Percentiles rank a stretch among this genome's conserved stretches.
These are phyloP conservation scores for Gobio occitaniae DNA, from an alignment of 2,797 vertebrate species.

Conservation along the genomic window DNA sequence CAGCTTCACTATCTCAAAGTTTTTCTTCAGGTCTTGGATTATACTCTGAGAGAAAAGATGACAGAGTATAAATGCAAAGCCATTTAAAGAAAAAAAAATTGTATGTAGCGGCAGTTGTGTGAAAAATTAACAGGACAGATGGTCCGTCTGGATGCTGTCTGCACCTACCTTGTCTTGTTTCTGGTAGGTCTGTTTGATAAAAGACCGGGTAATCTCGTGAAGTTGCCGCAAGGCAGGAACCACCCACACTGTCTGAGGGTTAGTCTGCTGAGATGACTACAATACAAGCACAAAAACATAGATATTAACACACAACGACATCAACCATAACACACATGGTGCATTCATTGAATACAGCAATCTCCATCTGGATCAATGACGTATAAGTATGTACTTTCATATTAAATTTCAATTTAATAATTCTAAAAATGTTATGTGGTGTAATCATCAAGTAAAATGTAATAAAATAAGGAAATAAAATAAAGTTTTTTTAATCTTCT, in stretches of 20 bases:
- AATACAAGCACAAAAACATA: conserved; percentile 46
- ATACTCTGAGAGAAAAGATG: conserved; percentile 84
- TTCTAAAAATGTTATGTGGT: not conserved
- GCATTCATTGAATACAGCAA: not conserved
- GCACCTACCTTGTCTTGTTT: conserved; percentile 96
- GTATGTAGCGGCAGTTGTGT: not conserved
- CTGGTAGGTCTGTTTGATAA: conserved; percentile 99
- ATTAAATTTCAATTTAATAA: not conserved
- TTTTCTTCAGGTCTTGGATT: conserved; percentile 99
- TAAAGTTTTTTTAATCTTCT: not conserved
- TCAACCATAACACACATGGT: not conserved
- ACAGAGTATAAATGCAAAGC: not conserved
- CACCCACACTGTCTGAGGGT: conserved; percentile 97
- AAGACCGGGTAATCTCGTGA: conserved; percentile 97
- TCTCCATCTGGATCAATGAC: conserved; percentile 16
- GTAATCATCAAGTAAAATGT: not conserved
- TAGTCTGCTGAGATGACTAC: conserved; percentile 94
- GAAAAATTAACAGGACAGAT: not conserved
- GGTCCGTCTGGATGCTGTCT: conserved; percentile 16
- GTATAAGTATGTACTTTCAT: not conserved
- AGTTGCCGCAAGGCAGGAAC: conserved; percentile 97
- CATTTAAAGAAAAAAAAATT: not conserved
- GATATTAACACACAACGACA: conserved; percentile 27
- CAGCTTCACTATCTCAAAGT: conserved; percentile 98
- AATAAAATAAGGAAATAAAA: not conserved